Conservation (phyloP, 2,888 invertebrate species). For the Clistopyga incitator region DNA sequence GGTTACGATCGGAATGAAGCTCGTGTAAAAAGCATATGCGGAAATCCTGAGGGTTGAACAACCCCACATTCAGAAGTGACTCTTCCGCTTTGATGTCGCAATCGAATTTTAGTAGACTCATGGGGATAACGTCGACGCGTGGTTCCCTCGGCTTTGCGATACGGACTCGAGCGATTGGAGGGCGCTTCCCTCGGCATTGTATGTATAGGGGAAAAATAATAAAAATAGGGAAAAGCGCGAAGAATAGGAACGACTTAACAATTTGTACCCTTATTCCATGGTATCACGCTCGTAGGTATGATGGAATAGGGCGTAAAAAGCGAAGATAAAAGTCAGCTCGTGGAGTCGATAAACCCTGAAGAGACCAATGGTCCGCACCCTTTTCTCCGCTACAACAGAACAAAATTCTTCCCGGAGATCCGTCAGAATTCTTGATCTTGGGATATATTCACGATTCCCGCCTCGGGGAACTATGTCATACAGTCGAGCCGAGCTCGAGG, state of each 20-base stretch:
- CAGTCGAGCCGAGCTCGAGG: slow-evolving; percentile 8
- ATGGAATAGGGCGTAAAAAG: slow-evolving; percentile 64
- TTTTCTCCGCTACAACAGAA: slow-evolving; percentile 37
- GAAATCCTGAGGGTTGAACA: background rate
- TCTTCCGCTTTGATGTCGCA: slow-evolving; percentile 53
- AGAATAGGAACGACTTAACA: slow-evolving; percentile 58
- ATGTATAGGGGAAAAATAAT: slow-evolving; percentile 18
- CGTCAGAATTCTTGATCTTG: slow-evolving; percentile 40
- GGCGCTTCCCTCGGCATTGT: background rate
- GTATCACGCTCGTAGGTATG: slow-evolving; percentile 55
- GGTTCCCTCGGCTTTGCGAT: background rate
- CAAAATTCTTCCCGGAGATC: slow-evolving; percentile 17
- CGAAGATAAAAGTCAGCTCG: slow-evolving; percentile 61
- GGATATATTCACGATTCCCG: slow-evolving; percentile 27
- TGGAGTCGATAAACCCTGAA: slow-evolving; percentile 58
- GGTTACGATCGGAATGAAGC: background rate
- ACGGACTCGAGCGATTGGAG: background rate
- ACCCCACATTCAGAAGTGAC: background rate
- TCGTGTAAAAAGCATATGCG: background rate
- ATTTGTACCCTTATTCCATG: slow-evolving; percentile 67
- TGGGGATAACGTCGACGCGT: slow-evolving; percentile 48
- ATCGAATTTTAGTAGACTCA: slow-evolving; percentile 60
- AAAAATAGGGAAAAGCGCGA: slow-evolving; percentile 27
- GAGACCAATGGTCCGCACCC: slow-evolving; percentile 12
- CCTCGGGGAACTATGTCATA: slow-evolving; percentile 28